phyloP scores from a whole-genome alignment of 2,888 invertebrate species.

The Rhogogaster chlorosoma region DNA sequence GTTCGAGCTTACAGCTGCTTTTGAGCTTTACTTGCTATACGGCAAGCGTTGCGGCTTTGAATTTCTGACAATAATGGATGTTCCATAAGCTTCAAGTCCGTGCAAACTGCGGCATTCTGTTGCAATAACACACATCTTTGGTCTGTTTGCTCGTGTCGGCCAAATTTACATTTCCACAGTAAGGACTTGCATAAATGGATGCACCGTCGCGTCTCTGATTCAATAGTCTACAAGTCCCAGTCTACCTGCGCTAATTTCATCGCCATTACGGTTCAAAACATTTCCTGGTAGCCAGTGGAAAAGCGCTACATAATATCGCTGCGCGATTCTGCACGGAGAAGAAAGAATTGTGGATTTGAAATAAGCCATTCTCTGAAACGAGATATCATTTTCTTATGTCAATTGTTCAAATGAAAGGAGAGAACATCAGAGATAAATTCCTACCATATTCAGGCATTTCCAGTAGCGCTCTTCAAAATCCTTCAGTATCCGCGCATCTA shows the following conservation, averaged over 20 bases:
- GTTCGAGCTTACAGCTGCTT: constrained; percentile 21
- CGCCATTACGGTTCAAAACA: background rate
- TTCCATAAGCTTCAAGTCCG: constrained; percentile 24
- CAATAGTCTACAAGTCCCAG: background rate
- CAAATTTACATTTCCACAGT: constrained; percentile 32
- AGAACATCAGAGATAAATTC: background rate
- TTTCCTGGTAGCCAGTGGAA: background rate
- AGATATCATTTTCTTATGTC: background rate
- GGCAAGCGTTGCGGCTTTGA: constrained; percentile 7
- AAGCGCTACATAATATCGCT: background rate
- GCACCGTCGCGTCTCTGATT: constrained; percentile 12
- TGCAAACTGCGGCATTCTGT: constrained; percentile 33
- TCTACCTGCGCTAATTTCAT: background rate
- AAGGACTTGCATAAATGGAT: constrained; percentile 12
- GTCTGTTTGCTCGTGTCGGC: constrained; percentile 4
- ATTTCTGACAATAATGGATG: constrained; percentile 27
- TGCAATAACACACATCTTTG: constrained; percentile 26
- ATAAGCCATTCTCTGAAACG: background rate
- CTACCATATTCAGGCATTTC: background rate
- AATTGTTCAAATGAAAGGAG: background rate
- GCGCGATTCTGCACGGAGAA: background rate
- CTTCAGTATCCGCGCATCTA: background rate
- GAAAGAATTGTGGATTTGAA: background rate
- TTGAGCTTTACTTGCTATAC: constrained; percentile 17
- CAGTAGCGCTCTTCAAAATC: background rate